Percentiles rank a stretch among this genome's conserved stretches.
These are phyloP conservation scores for Leptinotarsa undecemlineata DNA, from an alignment of 1,140 invertebrate genomes.

Conservation along the genomic window DNA sequence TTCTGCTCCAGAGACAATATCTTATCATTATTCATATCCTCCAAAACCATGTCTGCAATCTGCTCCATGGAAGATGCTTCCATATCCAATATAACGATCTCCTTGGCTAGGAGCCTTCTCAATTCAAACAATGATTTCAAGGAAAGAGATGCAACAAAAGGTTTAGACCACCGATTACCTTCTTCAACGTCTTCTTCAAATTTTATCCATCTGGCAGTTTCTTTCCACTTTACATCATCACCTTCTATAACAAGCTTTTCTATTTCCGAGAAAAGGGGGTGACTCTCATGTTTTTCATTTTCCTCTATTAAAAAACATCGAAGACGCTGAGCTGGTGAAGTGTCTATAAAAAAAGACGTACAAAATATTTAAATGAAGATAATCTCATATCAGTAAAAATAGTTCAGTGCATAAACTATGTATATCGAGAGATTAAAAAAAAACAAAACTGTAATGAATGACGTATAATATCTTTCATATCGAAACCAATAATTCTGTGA, in stretches of 20 bases:
- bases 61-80: background rate
- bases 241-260: background rate
- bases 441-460: no score
- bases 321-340: no score
- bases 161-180: background rate
- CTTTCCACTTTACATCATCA: background rate
- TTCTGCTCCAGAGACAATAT: background rate
- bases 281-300: background rate
- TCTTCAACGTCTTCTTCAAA: background rate
- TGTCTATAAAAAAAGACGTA: no score
- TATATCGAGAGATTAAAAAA: no score
- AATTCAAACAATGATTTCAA: background rate
- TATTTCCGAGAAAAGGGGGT: background rate
- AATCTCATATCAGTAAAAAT: no score
- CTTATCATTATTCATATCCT: background rate
- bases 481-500: no score
- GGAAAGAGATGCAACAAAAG: background rate
- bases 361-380: no score
- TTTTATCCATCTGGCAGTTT: background rate
- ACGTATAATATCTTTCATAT: no score
- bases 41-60: background rate
- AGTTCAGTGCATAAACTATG: no score
- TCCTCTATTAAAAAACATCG: background rate
- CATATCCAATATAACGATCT: background rate
- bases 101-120: background rate